Base-by-base conservation (phyloP, 2,113 vertebrate species). In the Colinus virginianus region DNA sequence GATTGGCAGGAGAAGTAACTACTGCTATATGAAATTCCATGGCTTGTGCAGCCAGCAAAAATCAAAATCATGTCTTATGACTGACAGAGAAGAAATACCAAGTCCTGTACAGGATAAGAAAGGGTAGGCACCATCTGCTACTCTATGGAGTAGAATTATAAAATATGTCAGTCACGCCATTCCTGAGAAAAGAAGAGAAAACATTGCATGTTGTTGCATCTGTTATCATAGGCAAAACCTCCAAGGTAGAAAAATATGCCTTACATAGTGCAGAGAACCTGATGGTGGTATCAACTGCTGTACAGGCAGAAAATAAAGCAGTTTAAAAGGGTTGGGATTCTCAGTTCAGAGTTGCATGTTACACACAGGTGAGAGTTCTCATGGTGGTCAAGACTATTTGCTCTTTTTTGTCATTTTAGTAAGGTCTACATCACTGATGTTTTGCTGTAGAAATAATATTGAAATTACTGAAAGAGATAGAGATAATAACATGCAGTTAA, bases 1-100 rank as follows among this genome's bases (percentile, higher is more conserved):
- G 43, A 63, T n/a, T 95, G 94, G 43, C 78, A 91, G 40, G 13
- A 72, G 34, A 79, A 87, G 26, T 74, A 93, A 40, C 71, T 63
- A 42, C 32, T 74, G n/a, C 49, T 9, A 0, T 67, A 82, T 77
- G 71, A 92, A 92, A 89, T 84, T 56, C 5, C 32, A 89, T 67
- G 26, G 22, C 32, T 84, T 87, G 42, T 61, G 71, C 55, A 91
- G 84, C 68, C 71, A 83, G 42, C 4, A 80, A 90, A 88, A 63
- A 84, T 86, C 42, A 82, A 84, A 89, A 88, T 36, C 6, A 21
- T 78, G 28, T 32, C 59, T 85, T 93, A 70, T 89, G 91, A 93
- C 61, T 96, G 91, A 96, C 89, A 94, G 56, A 85, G 79, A 94
- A 96, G 84, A 90, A 96, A 95, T 94, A 94, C 4, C 17, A 93